Conservation (phyloP, 2,888 invertebrate genomes). For the Drosophila nigricruria region DNA sequence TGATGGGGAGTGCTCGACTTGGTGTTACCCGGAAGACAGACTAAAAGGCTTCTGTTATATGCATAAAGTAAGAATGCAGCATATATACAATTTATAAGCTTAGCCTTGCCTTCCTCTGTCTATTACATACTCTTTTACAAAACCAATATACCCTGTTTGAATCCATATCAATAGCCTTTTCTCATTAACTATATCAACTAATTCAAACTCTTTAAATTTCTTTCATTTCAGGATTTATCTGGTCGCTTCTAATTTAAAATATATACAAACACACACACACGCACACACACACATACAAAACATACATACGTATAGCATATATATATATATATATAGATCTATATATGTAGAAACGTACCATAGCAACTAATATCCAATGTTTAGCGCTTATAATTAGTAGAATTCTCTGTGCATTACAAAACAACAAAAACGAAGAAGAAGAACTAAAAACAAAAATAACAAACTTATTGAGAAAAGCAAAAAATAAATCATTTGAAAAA, state of each 20-base stretch:
- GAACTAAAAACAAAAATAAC: conserved; percentile 10
- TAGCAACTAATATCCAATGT: conserved; percentile 66
- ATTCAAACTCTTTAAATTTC: conserved; percentile 1
- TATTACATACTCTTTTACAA: background rate
- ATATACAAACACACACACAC: conserved; percentile 39
- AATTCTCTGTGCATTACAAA: conserved; percentile 62
- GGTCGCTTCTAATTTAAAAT: conserved; percentile 81
- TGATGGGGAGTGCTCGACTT: background rate
- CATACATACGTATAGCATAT: conserved; percentile 48
- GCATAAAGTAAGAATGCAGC: no score
- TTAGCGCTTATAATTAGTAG: conserved; percentile 76
- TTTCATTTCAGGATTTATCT: conserved; percentile 80
- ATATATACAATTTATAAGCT: no score
- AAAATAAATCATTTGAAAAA: conserved; percentile 13
- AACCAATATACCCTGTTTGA: background rate
- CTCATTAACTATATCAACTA: conserved; percentile 10
- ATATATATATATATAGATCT: conserved; percentile 16
- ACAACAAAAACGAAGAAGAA: background rate
- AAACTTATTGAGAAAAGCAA: conserved; percentile 11
- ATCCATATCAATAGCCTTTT: background rate
- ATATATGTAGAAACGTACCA: conserved; percentile 43
- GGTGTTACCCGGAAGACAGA: background rate
- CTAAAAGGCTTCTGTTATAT: no score
- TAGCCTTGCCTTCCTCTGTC: background rate
- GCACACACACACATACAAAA: conserved; percentile 37